Evolutionary conservation across 2,113 vertebrate genomes (phyloP), one percentile per base, ranked within the genome.

Genomic region (Eonycteris spelaea): DNA sequence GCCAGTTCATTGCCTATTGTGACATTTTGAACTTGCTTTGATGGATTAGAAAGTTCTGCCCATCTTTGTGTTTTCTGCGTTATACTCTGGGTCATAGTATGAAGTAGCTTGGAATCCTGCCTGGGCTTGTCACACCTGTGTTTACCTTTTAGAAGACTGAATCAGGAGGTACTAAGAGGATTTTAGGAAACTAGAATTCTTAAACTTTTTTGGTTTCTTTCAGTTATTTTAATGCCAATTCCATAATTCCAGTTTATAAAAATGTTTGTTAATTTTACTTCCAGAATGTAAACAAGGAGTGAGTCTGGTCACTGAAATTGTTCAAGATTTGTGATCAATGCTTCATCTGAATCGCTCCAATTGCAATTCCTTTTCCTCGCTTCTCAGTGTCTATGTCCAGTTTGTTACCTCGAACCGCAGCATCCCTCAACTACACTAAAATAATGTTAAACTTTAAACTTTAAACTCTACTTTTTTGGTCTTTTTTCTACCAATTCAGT

Each of bases 211-310:
- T 59, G 45, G 1, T 48, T 67, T n/a, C 14, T 45, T 16, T 68
- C 16, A 85, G 53, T 68, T 78, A 94, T 73, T 85, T 70, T 51
- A 70, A 2, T 78, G 38, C 30, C 59, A 77, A 45, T 67, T 77
- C 21, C n/a, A 43, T 51, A 71, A 35, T 24, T 40, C 35, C 35
- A 43, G 16, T 26, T 80, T 65, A 55, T 24, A 3, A 55, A 95
- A 86, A 73, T 67, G 6, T 22, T 53, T 79, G 2, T 35, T 79
- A 73, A 85, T 86, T 73, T 57, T 84, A 24, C 63, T 67, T 53
- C 28, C 28, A 53, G 38, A 33, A 70, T 28, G 12, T 40, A 30
- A 30, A 30, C 33, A 73, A 73, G 2, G 1, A 22, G 13, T 16
- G 45, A 79, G 63, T 63, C 24, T 21, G 16, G 35, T 55, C 28